phyloP scores from a whole-genome alignment of 2,888 invertebrate species.

The Epistrophe eligans region DNA sequence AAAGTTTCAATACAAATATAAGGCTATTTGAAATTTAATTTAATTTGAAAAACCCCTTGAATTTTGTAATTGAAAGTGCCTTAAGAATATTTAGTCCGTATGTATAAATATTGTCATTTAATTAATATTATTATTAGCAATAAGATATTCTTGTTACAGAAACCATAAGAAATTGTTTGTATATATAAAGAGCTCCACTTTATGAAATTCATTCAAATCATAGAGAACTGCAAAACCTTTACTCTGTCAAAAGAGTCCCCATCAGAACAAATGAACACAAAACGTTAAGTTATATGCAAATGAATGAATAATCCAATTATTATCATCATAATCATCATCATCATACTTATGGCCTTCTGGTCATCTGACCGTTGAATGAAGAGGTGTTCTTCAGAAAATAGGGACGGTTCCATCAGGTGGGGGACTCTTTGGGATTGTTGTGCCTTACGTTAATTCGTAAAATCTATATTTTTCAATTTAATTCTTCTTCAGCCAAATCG shows the following conservation, averaged over 20 bases:
- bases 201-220: not conserved
- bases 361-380: constrained; percentile 37
- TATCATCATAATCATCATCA: constrained; percentile 17
- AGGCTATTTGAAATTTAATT: too few species aligned
- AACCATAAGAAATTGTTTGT: not conserved
- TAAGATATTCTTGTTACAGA: constrained; percentile 15
- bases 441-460: too few species aligned
- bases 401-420: not conserved
- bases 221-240: not conserved
- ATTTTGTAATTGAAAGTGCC: not conserved
- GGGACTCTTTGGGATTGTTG: not conserved
- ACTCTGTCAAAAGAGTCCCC: constrained; percentile 7
- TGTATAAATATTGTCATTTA: not conserved
- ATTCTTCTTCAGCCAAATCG: too few species aligned
- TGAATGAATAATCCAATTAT: constrained; percentile 51
- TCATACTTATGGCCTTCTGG: constrained; percentile 5
- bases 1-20: too few species aligned
- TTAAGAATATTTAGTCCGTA: not conserved
- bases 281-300: constrained; percentile 44
- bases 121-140: constrained; percentile 38
- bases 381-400: constrained; percentile 27
- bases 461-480: too few species aligned
- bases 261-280: constrained; percentile 34
- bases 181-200: not conserved
- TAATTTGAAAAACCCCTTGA: not conserved